Evolutionary conservation across 2,888 invertebrate genomes (phyloP), one percentile per base, ranked within the genome.

Genomic region (Galerucella pusilla): DNA sequence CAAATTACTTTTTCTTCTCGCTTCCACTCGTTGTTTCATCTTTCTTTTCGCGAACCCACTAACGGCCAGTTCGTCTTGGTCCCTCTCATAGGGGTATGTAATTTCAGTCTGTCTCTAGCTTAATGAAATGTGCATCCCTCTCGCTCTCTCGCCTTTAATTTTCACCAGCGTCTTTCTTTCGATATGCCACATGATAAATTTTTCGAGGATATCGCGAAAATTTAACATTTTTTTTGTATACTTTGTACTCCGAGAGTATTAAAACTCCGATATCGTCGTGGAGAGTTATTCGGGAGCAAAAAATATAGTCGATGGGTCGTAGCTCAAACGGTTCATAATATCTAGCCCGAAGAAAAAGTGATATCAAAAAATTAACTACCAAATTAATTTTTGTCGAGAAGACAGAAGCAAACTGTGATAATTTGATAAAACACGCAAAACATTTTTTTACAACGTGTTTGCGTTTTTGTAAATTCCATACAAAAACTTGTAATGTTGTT

Each of bases 71-170:
- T 78, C 80, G 82, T 84, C 84, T 84, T 84, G 84, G 84, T 85
- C 84, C 82, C 84, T 86, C 85, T 86, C 84, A 85, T 85, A 84
- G 86, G 79, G 86, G 87, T 87, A 86, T 88, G 88, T 88, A 88
- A 88, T 88, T 88, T 88, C 88, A 87, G 87, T 88, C 88, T 88
- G 87, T 87, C 87, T 87, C 85, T 84, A 84, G 85, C 87, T 87
- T 88, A 88, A 88, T 88, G 88, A 87, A 88, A 88, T 87, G 87
- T 87, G 85, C 84, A 83, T 82, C 85, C 81, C 79, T 86, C 86
- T 85, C 86, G 77, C 83, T 87, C 85, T 79, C 75, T 74, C 81
- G 78, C 84, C 80, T 82, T 82, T 83, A 83, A 83, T 84, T 81
- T 82, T 81, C 72, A 77, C 80, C 78, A 76, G 77, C 81, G 68